Evolutionary conservation across 2,797 vertebrate genomes (phyloP).

Genomic region (Manis javanica): DNA sequence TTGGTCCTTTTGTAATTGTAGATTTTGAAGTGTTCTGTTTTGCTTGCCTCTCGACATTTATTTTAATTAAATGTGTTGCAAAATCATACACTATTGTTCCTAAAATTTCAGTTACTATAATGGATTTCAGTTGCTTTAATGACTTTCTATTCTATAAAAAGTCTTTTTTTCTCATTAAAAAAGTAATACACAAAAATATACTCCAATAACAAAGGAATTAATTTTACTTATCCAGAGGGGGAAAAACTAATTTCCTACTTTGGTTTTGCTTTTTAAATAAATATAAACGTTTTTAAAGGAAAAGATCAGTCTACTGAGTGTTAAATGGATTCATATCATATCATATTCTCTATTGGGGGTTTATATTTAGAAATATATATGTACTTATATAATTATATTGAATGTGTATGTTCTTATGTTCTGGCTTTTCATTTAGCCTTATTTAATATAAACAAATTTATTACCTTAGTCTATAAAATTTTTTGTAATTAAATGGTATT

Average conservation of each 20-base stretch:
- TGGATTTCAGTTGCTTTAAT: constrained; percentile 51
- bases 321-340: neutral
- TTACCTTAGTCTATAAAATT: constrained; percentile 23
- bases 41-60: neutral
- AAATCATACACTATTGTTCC: neutral
- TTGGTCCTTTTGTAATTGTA: constrained; percentile 8
- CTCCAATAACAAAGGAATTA: constrained; percentile 30
- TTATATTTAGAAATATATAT: neutral
- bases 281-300: constrained; percentile 43
- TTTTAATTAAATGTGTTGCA: constrained; percentile 19
- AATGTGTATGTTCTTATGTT: neutral
- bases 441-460: constrained; percentile 23
- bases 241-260: neutral
- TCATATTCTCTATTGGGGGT: neutral
- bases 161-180: constrained; percentile 35
- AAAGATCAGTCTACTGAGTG: constrained; percentile 28
- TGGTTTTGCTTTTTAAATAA: constrained; percentile 49
- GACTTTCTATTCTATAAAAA: constrained; percentile 3
- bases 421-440: neutral
- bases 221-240: neutral
- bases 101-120: neutral
- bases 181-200: constrained; percentile 5
- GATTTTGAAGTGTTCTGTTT: neutral
- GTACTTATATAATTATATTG: constrained; percentile 22
- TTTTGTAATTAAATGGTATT: neutral